Conservation (phyloP, 1,140 invertebrate genomes). For the Magallana ariakensis region DNA sequence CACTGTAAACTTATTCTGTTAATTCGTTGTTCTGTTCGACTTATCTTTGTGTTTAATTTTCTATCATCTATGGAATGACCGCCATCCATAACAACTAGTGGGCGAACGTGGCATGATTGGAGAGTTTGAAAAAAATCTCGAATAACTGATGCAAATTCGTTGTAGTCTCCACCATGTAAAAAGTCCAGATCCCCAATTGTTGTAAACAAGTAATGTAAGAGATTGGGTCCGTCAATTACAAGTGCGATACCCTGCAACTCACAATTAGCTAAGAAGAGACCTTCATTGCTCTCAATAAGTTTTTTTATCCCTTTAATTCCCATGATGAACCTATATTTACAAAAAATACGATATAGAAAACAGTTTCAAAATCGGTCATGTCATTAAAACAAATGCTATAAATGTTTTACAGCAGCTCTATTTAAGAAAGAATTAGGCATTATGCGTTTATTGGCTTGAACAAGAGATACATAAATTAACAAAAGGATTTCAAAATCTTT, state of each 20-base stretch:
- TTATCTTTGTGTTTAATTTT: slow-evolving; percentile 87
- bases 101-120: slow-evolving; percentile 86
- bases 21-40: slow-evolving; percentile 84
- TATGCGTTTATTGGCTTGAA: no score
- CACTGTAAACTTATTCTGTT: slow-evolving; percentile 73
- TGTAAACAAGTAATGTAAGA: slow-evolving; percentile 87
- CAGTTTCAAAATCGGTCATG: no score
- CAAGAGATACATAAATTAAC: no score
- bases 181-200: slow-evolving; percentile 83
- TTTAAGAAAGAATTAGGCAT: no score
- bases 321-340: slow-evolving; percentile 56
- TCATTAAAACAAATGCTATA: no score
- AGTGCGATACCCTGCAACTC: slow-evolving; percentile 86
- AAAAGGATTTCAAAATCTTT: no score
- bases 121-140: slow-evolving; percentile 87
- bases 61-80: slow-evolving; percentile 85
- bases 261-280: slow-evolving; percentile 83
- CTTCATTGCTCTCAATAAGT: slow-evolving; percentile 86
- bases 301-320: slow-evolving; percentile 83
- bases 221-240: slow-evolving; percentile 90
- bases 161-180: slow-evolving; percentile 92
- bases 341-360: no score
- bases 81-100: slow-evolving; percentile 91
- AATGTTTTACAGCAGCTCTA: no score
- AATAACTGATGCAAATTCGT: slow-evolving; percentile 85